A percentile compares a stretch with the other conserved stretches of the same genome.
Evolutionary conservation across 2,888 invertebrate species (phyloP).

Genomic region (Stegana nigrithorax): DNA sequence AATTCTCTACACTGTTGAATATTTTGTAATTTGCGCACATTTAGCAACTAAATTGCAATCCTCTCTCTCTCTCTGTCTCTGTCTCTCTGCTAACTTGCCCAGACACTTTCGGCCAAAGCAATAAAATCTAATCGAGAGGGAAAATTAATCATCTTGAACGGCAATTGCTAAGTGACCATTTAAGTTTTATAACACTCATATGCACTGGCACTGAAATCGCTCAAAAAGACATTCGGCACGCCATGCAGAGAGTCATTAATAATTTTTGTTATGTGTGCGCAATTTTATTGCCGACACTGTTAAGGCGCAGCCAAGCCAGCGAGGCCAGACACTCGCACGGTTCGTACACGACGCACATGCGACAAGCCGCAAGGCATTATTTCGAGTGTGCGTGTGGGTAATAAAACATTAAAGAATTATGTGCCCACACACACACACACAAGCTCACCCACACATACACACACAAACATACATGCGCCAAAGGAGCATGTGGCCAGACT

Average conservation of each 20-base stretch:
- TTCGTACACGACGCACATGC: neutral
- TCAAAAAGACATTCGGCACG: slow-evolving; percentile 13
- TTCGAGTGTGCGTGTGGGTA: neutral
- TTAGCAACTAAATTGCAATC: neutral
- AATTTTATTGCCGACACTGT: slow-evolving; percentile 3
- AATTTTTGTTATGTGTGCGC: slow-evolving; percentile 52
- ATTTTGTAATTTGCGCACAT: neutral
- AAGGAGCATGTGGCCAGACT: slow-evolving; percentile 23
- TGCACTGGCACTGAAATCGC: neutral
- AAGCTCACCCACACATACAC: neutral
- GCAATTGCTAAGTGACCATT: slow-evolving; percentile 34
- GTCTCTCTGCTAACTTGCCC: too few relatives aligned
- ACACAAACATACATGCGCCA: neutral
- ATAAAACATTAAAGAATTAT: neutral
- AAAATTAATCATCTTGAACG: slow-evolving; percentile 5
- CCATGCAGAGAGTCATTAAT: slow-evolving; percentile 40
- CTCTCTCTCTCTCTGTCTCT: neutral
- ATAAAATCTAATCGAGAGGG: neutral
- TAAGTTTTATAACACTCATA: slow-evolving; percentile 29
- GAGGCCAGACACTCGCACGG: too few relatives aligned
- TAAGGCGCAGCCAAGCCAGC: neutral
- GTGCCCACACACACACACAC: neutral
- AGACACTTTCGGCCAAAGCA: too few relatives aligned
- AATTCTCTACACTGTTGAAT: neutral
- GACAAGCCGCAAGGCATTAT: neutral